Base-by-base conservation (phyloP, 1,140 invertebrate species). In the Bombus confusus region DNA sequence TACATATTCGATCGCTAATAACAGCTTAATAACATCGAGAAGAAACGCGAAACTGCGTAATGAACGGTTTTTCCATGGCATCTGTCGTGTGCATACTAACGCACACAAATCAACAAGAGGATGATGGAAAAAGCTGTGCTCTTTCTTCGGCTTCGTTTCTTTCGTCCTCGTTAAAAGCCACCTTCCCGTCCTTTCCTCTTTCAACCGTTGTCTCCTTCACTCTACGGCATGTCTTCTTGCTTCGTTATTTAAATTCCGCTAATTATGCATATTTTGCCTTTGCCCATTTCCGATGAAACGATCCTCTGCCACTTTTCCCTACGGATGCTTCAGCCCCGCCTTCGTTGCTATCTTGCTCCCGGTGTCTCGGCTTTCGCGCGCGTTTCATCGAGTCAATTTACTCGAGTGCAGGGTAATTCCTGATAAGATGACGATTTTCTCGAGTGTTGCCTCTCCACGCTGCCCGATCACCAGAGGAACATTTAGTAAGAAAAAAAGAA, bases 261-360 rank as follows among this genome's bases (percentile, higher is more conserved):
- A 91, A 91, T 91, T 91, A 91, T 88, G 85, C 85, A 84, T 82
- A 87, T 87, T 89, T 88, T 68, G 80, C 80, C 57, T 86, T 88
- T 78, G 75, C 72, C 64, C 13, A 74, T 84, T 66, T n/a, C 66
- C 87, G 79, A 91, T 86, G 86, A 91, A 91, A 84, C 81, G 66
- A 68, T 86, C 73, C 72, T n/a, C 57, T 71, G 39, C 12, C 69
- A 39, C 47, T 69, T 52, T 68, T 73, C 37, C 57, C 47, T 6
- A 41, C 52, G 22, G 39, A 62, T 43, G 41, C 62, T 31, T 39
- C 75, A 31, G 28, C 74, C 34, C 28, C 66, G n/a, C 59, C 57
- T 59, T 41, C 72, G 3, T 22, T 28, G 73, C 34, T 81, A 80
- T 80, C 77, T 85, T 22, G 37, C 52, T 52, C 59, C 25, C 71